Evolutionary conservation across 2,113 vertebrate species (phyloP).

Genomic region (Willisornis vidua): DNA sequence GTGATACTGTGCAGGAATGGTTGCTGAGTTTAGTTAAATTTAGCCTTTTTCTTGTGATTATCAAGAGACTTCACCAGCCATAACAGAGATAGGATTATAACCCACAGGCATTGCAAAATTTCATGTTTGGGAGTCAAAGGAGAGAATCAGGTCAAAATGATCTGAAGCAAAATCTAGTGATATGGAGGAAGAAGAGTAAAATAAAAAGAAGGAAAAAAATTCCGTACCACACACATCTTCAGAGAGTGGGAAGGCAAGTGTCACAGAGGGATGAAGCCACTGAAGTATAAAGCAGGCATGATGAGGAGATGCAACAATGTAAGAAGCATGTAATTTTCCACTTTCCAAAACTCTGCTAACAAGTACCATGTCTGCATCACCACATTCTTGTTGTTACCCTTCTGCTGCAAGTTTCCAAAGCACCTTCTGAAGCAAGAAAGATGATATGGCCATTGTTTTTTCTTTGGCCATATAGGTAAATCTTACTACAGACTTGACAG

Average conservation of each 20-base stretch:
- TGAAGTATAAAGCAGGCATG: not conserved
- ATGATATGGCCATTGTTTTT: fast-evolving
- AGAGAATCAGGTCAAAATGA: slow-evolving; percentile 36
- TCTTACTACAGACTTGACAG: not conserved
- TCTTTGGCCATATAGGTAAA: fast-evolving
- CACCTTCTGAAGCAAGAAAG: not conserved
- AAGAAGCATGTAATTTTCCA: not conserved
- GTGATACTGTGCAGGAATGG: not conserved
- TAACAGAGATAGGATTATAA: slow-evolving; percentile 50
- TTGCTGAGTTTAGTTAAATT: slow-evolving; percentile 18
- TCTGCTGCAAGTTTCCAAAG: not conserved
- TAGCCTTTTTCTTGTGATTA: slow-evolving; percentile 4
- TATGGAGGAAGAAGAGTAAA: not conserved
- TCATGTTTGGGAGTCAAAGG: not conserved
- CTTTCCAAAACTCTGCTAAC: not conserved
- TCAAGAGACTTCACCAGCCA: slow-evolving; percentile 18
- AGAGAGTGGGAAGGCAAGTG: not conserved
- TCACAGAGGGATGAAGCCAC: not conserved
- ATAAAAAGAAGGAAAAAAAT: not conserved
- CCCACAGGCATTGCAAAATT: slow-evolving; percentile 22
- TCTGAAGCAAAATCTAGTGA: not conserved
- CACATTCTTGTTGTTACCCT: not conserved
- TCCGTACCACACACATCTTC: not conserved
- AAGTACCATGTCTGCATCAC: not conserved
- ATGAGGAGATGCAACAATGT: not conserved